Evolutionary conservation across 2,797 vertebrate species (phyloP), one percentile per base, ranked within the genome.

Genomic region (Neosilurus mollespiculum): DNA sequence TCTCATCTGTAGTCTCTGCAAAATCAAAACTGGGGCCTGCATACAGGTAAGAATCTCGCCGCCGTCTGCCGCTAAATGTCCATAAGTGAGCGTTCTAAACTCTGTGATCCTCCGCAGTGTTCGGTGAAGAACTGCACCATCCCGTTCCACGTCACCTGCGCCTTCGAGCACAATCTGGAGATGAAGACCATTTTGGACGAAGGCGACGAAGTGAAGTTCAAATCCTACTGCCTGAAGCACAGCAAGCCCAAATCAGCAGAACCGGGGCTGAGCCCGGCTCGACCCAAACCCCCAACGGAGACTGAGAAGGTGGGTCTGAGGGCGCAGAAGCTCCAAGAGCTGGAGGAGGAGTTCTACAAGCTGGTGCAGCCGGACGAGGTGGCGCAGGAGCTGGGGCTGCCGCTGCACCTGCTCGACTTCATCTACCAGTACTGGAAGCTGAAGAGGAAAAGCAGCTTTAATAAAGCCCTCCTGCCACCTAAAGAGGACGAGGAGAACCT

Each of bases 391-490:
- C 93, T 99, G 2, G 93, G 93, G 24, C 92, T 98, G 51, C 93
- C 97, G 0, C 90, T 90, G 18, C 91, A 92, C 86, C 91, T 96
- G 76, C 93, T 96, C 75, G 97, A 99, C 90, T 97, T 96, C 85
- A 96, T 99, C 92, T 99, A 96, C 90, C 97, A 99, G 92, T 99
- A 98, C 94, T 99, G 98, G 98, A 99, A 98, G 92, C 93, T 99
- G 76, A 99, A 99, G 90, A 94, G 98, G 88, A 99, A 98, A 91
- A 95, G 94, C 86, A 97, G 96, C 92, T 98, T 97, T 88, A 99
- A 98, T 93, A 97, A 95, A 90, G 96, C 97, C 34, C 94, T 99
- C 91, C 94, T 99, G 93, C 96, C 98, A 88, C 98, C 97, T 86
- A 97, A 95, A 90, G 96, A 97, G 88, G 97, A 96, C 64, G 97